phyloP scores from a whole-genome alignment of 2,888 invertebrate species.

The Phania funesta region DNA sequence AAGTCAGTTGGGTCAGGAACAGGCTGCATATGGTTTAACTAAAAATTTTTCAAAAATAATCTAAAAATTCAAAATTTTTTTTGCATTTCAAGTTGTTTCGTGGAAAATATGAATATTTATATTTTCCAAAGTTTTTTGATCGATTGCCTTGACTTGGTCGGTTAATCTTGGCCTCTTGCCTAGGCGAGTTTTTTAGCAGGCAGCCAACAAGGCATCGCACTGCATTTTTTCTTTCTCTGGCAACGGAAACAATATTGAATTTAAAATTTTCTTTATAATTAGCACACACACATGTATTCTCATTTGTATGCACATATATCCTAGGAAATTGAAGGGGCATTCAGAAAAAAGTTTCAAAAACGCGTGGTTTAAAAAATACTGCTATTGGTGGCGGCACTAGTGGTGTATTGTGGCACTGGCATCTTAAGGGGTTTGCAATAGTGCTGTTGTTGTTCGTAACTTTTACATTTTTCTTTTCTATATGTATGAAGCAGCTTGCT shows the following conservation, averaged over 20 bases:
- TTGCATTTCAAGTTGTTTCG: too few relatives aligned
- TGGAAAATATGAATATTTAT: too few relatives aligned
- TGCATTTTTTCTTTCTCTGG: conserved; percentile 23
- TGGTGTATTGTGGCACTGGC: conserved; percentile 7
- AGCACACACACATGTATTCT: background rate
- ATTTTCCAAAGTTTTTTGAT: conserved; percentile 63
- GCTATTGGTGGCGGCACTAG: conserved; percentile 1
- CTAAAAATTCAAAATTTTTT: too few relatives aligned
- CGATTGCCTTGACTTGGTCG: conserved; percentile 38
- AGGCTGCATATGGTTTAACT: too few relatives aligned
- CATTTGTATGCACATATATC: background rate
- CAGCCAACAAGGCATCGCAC: conserved; percentile 12
- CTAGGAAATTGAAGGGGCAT: conserved; percentile 25
- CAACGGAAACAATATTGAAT: conserved; percentile 41
- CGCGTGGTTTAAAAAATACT: background rate
- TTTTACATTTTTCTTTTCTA: background rate
- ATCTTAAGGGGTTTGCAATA: too few relatives aligned
- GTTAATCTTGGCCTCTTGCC: conserved; percentile 41
- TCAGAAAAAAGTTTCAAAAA: background rate
- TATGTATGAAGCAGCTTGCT: conserved; percentile 23
- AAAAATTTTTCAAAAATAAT: too few relatives aligned
- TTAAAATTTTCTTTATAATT: conserved; percentile 23
- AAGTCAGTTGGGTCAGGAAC: too few relatives aligned
- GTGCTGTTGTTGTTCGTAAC: background rate
- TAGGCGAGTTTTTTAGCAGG: conserved; percentile 2